Evolutionary conservation across 2,797 vertebrate species (phyloP).

Genomic region (Todus mexicanus): DNA sequence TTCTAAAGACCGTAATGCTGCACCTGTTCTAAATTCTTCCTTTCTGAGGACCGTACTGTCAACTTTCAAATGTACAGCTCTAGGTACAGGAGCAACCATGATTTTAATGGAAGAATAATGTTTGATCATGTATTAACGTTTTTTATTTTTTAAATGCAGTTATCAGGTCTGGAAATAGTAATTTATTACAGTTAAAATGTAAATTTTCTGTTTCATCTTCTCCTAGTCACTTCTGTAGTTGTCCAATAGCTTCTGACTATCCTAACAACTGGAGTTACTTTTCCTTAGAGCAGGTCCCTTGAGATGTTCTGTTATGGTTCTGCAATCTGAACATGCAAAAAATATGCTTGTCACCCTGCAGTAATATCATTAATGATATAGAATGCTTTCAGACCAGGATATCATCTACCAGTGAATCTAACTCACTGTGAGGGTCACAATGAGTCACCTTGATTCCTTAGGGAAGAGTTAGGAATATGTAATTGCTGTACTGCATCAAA

Average conservation of each 20-base stretch:
- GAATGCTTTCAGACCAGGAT: not conserved
- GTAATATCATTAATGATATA: not conserved
- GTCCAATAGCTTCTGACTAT: not conserved
- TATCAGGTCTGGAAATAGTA: not conserved
- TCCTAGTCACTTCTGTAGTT: not conserved
- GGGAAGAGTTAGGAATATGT: not conserved
- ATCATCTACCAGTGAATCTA: not conserved
- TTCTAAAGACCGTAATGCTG: conserved; percentile 36
- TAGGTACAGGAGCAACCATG: not conserved
- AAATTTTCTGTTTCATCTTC: not conserved
- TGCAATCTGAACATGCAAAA: not conserved
- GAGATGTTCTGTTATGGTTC: not conserved
- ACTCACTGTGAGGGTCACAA: not conserved
- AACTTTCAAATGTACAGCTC: not conserved
- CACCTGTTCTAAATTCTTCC: conserved; percentile 33
- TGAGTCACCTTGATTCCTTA: not conserved
- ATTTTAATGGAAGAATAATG: not conserved
- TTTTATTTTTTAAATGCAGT: not conserved
- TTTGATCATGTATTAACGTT: not conserved
- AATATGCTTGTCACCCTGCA: not conserved
- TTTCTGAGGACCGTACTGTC: not conserved
- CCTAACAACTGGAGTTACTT: not conserved
- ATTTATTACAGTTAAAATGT: not conserved
- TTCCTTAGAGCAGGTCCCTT: not conserved
- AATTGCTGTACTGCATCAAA: not conserved